These are phyloP conservation scores for Machaerirhynchus nigripectus DNA, from an alignment of 2,113 vertebrate species.

Conservation along the genomic window DNA sequence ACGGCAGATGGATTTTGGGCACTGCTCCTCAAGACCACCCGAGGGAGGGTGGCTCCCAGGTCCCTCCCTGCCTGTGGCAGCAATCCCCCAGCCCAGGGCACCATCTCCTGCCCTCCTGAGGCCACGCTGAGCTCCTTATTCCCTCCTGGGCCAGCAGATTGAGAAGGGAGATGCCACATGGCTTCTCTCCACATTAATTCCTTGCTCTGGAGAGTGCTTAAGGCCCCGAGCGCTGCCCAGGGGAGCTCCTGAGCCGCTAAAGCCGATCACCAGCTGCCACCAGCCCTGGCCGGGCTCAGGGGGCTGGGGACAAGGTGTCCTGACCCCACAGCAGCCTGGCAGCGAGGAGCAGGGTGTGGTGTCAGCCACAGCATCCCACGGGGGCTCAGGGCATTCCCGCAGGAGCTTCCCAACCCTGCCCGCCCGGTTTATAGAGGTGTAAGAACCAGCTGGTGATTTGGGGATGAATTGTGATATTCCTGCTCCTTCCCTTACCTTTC, in stretches of 20 bases:
- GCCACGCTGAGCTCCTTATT: not conserved
- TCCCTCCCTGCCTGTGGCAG: not conserved
- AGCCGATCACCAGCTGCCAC: not conserved
- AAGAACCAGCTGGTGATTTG: not conserved
- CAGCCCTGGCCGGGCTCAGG: not conserved
- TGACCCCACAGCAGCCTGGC: not conserved
- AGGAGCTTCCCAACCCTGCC: not conserved
- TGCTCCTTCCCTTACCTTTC: conserved; percentile 81
- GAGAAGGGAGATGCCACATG: not conserved
- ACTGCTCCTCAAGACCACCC: accelerated
- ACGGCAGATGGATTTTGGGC: not conserved
- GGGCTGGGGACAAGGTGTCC: not conserved
- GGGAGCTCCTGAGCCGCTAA: not conserved
- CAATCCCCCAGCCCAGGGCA: not conserved
- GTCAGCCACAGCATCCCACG: accelerated
- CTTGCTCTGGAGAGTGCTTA: not conserved
- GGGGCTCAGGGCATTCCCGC: not conserved
- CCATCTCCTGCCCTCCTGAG: not conserved
- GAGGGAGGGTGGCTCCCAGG: not conserved
- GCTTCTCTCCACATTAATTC: not conserved
- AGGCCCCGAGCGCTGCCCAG: not conserved
- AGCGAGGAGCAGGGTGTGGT: not conserved
- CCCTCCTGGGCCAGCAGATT: not conserved
- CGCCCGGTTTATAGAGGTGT: accelerated
- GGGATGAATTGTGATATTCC: not conserved